Evolutionary conservation across 2,888 invertebrate species (phyloP), one percentile per base, ranked within the genome.

Genomic region (Tetramorium bicarinatum): DNA sequence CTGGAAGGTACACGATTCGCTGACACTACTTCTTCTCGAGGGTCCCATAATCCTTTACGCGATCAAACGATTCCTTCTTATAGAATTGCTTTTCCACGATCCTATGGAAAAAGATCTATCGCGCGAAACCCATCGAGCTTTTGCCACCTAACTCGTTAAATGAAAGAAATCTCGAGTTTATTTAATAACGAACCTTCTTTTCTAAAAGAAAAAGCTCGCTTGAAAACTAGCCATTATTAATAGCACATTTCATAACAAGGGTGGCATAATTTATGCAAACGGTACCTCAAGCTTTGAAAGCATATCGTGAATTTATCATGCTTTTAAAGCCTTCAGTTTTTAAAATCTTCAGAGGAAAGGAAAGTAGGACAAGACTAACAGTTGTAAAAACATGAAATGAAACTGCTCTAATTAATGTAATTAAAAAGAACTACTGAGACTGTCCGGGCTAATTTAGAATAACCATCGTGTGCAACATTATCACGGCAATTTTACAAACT

Each of bases 11-110:
- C 75, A 74, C 29, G 77, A 77, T 75, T 87, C 83, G 83, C 52
- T 76, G 77, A 77, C 81, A 79, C 75, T 81, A 67, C 59, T 82
- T 81, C 75, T 87, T 88, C 82, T 75, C 81, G 49, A 86, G 82
- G 66, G 81, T 84, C 82, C 72, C 61, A 59, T 54, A 62, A 21
- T 82, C 66, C 61, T 84, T 84, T 75, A 69, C 38, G 44, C 67
- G 66, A 66, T 84, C 82, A 61, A 84, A 69, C 66, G 77, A 74
- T 85, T 82, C 64, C 76, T 81, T 79, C 64, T 85, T 52, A 41
- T 54, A 74, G 59, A 75, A 86, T 72, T 66, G 64, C 83, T 84
- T 77, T 49, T 74, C 69, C 69, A 66, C 59, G 52, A 61, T 34
- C 29, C 29, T 71, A 66, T 81, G 69, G 72, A 18, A 41, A 64